Evolutionary conservation across 2,888 invertebrate genomes (phyloP).

Genomic region (Pristionchus entomophagus): DNA sequence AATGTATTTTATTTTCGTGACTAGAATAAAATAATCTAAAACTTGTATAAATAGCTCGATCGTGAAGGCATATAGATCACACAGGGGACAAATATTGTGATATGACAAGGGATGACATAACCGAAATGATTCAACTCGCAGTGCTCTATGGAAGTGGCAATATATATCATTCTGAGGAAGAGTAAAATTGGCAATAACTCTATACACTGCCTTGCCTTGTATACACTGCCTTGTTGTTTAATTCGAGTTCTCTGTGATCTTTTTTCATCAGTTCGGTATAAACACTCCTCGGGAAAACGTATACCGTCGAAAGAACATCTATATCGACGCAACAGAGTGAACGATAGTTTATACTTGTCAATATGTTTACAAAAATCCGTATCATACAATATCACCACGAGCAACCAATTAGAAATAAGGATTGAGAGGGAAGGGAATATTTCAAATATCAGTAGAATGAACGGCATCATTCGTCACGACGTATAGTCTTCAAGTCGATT

Average conservation of each 20-base stretch:
- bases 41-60: neutral
- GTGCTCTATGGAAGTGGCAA: conserved; percentile 34
- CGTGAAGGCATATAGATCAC: conserved; percentile 25
- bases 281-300: too few species aligned
- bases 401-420: neutral
- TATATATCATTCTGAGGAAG: neutral
- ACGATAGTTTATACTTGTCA: neutral
- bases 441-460: neutral
- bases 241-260: too few species aligned
- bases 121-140: conserved; percentile 26
- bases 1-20: neutral
- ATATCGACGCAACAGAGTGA: too few species aligned
- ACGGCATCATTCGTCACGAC: neutral
- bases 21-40: conserved; percentile 10
- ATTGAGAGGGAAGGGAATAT: neutral
- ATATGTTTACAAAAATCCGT: neutral
- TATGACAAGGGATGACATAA: conserved; percentile 6
- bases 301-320: too few species aligned
- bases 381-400: neutral
- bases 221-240: too few species aligned
- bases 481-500: neutral
- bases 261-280: too few species aligned
- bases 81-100: neutral
- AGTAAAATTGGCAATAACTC: too few species aligned
- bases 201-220: too few species aligned